A percentile compares a stretch with the other conserved stretches of the same genome.
Evolutionary conservation across 2,888 invertebrate species (phyloP).

Genomic region (Gortyna flavago): DNA sequence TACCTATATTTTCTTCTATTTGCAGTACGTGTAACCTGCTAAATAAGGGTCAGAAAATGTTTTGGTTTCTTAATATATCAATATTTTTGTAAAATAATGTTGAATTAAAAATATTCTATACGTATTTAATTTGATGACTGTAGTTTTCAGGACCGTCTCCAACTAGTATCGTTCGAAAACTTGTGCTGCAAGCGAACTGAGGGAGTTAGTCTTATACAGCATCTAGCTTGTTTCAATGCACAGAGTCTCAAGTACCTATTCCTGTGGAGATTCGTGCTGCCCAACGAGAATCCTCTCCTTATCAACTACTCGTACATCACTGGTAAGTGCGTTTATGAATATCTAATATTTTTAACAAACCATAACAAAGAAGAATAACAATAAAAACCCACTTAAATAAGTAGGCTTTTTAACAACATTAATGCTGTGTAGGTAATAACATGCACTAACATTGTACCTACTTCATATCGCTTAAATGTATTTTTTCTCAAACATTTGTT

Average conservation of each 20-base stretch:
- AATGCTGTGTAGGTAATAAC: too few species aligned
- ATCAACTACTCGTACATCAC: slow-evolving; percentile 84
- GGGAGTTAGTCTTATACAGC: slow-evolving; percentile 81
- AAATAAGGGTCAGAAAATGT: not conserved
- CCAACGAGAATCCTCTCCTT: slow-evolving; percentile 84
- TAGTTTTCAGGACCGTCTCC: slow-evolving; percentile 82
- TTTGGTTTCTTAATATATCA: not conserved
- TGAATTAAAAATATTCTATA: not conserved
- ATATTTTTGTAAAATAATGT: not conserved
- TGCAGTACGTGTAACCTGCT: not conserved
- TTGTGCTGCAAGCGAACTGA: slow-evolving; percentile 81
- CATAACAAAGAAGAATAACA: too few species aligned
- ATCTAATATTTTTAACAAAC: not conserved
- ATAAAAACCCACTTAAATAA: not conserved
- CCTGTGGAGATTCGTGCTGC: slow-evolving; percentile 84
- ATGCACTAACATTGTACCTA: too few species aligned
- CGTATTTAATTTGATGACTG: not conserved
- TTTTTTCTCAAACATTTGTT: too few species aligned
- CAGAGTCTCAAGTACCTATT: slow-evolving; percentile 83
- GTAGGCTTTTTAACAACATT: too few species aligned
- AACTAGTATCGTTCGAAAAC: slow-evolving; percentile 85
- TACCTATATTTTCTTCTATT: not conserved
- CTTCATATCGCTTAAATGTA: too few species aligned
- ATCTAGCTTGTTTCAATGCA: slow-evolving; percentile 82
- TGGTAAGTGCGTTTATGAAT: slow-evolving; percentile 69